phyloP scores from a whole-genome alignment of 2,797 vertebrate species.

The Remorina albescens region DNA sequence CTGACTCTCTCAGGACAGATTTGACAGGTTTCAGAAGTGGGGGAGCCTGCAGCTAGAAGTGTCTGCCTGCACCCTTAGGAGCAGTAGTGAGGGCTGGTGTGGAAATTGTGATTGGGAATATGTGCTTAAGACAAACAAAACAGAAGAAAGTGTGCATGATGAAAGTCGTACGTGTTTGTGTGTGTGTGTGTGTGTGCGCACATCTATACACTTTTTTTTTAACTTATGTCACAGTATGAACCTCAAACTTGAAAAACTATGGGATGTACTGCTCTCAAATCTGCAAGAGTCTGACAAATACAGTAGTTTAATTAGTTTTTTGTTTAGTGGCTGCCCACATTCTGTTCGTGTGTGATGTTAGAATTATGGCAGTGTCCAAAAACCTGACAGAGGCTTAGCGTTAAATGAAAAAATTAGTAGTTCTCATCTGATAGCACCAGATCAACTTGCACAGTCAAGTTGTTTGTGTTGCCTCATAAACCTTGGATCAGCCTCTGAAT shows the following conservation, averaged over 20 bases:
- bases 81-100: conserved; percentile 77
- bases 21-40: conserved; percentile 89
- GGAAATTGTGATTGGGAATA: conserved; percentile 86
- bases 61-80: conserved; percentile 85
- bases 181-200: conserved; percentile 23
- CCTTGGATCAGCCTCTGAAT: conserved; percentile 56
- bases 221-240: conserved; percentile 75
- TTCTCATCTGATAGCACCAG: conserved; percentile 17
- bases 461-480: conserved; percentile 61
- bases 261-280: conserved; percentile 65
- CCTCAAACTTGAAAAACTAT: conserved; percentile 72
- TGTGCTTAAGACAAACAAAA: conserved; percentile 86
- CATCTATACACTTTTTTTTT: conserved; percentile 24
- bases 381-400: conserved; percentile 15
- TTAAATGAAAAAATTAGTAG: conserved; percentile 38
- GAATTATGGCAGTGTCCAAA: conserved; percentile 47
- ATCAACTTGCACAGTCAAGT: conserved; percentile 38
- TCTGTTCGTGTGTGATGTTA: conserved; percentile 24
- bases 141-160: conserved; percentile 82
- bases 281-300: conserved; percentile 61
- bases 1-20: conserved; percentile 86
- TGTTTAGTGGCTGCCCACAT: conserved; percentile 51
- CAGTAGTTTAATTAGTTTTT: conserved; percentile 76
- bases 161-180: conserved; percentile 62
- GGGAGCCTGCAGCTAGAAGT: conserved; percentile 88